Base-by-base conservation (phyloP, 1,140 invertebrate genomes). In the Trichonephila clavata region DNA sequence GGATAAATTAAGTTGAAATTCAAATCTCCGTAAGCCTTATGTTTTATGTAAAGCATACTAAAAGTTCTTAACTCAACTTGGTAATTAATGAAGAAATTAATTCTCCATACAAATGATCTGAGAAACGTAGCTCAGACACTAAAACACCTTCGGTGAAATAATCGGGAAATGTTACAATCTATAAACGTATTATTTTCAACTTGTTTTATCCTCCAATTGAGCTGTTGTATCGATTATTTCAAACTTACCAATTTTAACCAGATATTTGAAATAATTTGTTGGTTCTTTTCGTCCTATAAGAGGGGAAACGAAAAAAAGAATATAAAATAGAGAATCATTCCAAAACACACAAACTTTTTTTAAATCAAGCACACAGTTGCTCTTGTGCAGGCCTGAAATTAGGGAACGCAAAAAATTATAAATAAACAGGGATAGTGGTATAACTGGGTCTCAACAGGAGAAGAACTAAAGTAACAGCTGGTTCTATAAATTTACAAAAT, bases 221-320 rank as follows among this genome's bases (percentile, higher is more conserved):
- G 94, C 93, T 92, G 90, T 87, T 92, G 83, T 94, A 94, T 86
- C 88, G 63, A 90, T 90, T 24, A 83, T 95, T 95, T 94, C 90
- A 92, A 94, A 97, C 97, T 98, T 96, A 98, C 98, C 97, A 98
- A 96, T 97, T 98, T 98, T 95, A 98, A 97, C 98, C 98, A 98
- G 97, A 98, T 98, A 96, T 98, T 98, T 95, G 98, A 98, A 96
- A 98, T 98, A 96, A 98, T 97, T 96, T 98, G 97, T 97, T 98
- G 98, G 97, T 98, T 98, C 96, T 98, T 98, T 96, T 98, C 98
- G 96, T 98, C 98, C 98, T 98, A 97, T 96, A 97, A 95, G 95
- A 96, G 96, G 96, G 94, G 92, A 93, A 94, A 95, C 94, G 95
- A 94, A 71, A 95, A 95, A 95, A 94, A 95, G 94, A 96, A 95